Evolutionary conservation across 2,888 invertebrate species (phyloP).

Genomic region (Unio pictorum): DNA sequence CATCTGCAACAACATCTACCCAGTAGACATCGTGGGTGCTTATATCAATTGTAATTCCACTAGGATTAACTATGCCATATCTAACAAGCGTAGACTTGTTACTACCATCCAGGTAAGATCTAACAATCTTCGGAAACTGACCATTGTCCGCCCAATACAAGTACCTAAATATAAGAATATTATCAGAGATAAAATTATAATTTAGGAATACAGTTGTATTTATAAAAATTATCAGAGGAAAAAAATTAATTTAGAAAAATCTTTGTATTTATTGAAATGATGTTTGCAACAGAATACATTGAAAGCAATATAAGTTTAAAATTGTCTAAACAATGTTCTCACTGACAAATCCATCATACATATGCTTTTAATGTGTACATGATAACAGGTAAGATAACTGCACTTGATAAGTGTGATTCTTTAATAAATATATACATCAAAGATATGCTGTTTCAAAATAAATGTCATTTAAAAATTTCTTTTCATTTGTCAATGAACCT

Average conservation of each 20-base stretch:
- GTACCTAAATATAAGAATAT: conserved; percentile 73
- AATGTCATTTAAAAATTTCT: no score
- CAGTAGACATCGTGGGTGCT: conserved; percentile 96
- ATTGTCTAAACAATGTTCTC: neutral
- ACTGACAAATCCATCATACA: no score
- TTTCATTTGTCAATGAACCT: no score
- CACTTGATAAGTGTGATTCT: no score
- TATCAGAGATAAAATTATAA: neutral
- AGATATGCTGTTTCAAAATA: no score
- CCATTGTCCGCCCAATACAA: conserved; percentile 99
- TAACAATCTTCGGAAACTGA: conserved; percentile 82
- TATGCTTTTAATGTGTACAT: no score
- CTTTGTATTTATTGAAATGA: neutral
- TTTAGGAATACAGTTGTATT: neutral
- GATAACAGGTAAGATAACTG: no score
- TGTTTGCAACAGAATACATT: neutral
- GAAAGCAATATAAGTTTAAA: neutral
- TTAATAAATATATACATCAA: no score
- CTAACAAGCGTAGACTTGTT: conserved; percentile 83
- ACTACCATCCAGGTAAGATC: conserved; percentile 84
- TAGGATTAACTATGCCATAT: conserved; percentile 90
- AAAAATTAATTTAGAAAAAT: no score
- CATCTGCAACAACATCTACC: conserved; percentile 96
- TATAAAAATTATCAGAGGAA: neutral
- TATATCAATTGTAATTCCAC: conserved; percentile 82